A percentile compares a stretch with the other conserved stretches of the same genome.
Evolutionary conservation across 2,113 vertebrate species (phyloP).

Genomic region (Pituophis catenifer): DNA sequence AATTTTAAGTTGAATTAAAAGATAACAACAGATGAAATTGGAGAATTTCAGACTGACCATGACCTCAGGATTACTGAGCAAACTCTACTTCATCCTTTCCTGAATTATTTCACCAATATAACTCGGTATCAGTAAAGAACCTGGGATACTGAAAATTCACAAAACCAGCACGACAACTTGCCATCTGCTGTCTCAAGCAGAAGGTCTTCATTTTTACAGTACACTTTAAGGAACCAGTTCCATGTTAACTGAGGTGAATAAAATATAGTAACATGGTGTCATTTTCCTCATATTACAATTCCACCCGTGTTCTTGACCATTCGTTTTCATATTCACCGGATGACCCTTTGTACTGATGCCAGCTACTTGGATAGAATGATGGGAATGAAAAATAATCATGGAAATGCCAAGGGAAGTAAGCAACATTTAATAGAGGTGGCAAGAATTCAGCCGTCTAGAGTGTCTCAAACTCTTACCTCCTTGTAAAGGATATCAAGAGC

Average conservation of each 20-base stretch:
- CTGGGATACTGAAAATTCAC: not conserved
- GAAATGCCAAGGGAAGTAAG: conserved; percentile 30
- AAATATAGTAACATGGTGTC: not conserved
- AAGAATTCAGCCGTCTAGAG: conserved; percentile 37
- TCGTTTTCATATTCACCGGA: conserved; percentile 24
- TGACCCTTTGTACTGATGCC: conserved; percentile 2
- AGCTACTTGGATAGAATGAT: conserved; percentile 44
- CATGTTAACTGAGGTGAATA: not conserved
- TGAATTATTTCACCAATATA: not conserved
- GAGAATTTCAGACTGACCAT: no score
- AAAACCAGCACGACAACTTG: not conserved
- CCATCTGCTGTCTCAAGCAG: not conserved
- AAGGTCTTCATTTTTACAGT: not conserved
- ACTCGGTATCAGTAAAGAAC: not conserved
- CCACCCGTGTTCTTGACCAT: conserved; percentile 1
- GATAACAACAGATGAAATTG: no score
- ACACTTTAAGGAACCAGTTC: not conserved
- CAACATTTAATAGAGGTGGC: conserved; percentile 34
- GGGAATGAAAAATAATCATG: conserved; percentile 49
- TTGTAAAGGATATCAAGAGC: conserved; percentile 82
- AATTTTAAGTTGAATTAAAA: not conserved
- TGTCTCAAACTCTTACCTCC: conserved; percentile 75
- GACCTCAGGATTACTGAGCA: not conserved
- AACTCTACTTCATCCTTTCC: not conserved
- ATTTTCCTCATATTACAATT: conserved; percentile 17